Evolutionary conservation across 1,140 invertebrate genomes (phyloP), one percentile per base, ranked within the genome.

Genomic region (Trichogramma pretiosum): DNA sequence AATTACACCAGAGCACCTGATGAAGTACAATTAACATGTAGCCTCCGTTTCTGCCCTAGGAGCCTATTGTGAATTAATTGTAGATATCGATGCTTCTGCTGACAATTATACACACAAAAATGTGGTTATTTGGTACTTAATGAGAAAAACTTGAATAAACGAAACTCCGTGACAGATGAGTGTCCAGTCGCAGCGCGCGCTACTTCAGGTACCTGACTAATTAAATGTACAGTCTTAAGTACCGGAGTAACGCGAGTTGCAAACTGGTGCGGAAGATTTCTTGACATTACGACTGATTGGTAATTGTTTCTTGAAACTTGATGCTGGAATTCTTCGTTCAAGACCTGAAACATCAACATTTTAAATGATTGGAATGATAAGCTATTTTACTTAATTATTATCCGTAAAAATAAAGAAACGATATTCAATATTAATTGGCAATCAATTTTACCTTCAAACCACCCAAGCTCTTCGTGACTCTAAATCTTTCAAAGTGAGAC

Each of bases 181-280:
- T 21, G 17, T 37, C 17, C 44, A 62, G 64, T 62, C 75, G 76
- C 83, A 73, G 74, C 87, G 87, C 88, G 89, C 89, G 88, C 89
- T 92, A 92, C 89, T 92, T 90, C 87, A 89, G 88, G 89, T 92
- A 92, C 89, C 88, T 92, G 89, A 91, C 89, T 91, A 68, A 64
- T 55, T 56, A 56, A 64, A 74, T 71, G 69, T 72, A 79, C 78
- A 77, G 79, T 76, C 75, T 76, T 64, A 78, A 80, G 80, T 76
- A 82, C 80, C 82, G 78, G 79, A 76, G 81, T 82, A 84, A 75
- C 81, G 70, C 81, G 77, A 69, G 74, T 72, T 73, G 77, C 68
- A 68, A 75, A 70, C 59, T 53, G 63, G 63, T 45, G 13, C 18
- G n/a, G n/a, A n/a, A n/a, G n/a, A n/a, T n/a, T n/a, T n/a, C n/a